A percentile compares a stretch with the other conserved stretches of the same genome.
Conservation (phyloP, 2,797 vertebrate genomes). For the Cyprinodon diabolis region DNA sequence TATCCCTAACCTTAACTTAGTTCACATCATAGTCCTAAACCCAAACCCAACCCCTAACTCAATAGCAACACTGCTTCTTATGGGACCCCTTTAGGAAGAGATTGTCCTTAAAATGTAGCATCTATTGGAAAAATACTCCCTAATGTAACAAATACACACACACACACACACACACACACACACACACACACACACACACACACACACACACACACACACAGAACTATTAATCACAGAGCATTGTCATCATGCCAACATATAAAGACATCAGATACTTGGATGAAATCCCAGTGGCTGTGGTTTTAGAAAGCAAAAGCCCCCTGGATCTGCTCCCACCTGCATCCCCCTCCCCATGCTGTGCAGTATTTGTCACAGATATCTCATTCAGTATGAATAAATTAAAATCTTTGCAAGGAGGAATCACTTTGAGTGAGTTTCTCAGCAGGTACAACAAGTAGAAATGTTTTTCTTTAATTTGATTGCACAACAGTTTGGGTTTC, state of each 20-base stretch:
- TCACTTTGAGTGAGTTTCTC: constrained; percentile 4
- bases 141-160: no score
- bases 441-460: not conserved
- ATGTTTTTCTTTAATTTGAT: constrained; percentile 44
- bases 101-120: no score
- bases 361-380: constrained; percentile 32
- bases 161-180: no score
- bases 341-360: not conserved
- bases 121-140: no score
- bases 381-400: constrained; percentile 18
- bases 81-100: no score
- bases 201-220: no score
- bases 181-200: no score
- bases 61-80: no score
- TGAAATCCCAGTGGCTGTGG: constrained; percentile 4
- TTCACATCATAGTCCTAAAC: no score
- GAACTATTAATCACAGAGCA: not conserved
- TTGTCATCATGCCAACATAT: constrained; percentile 9
- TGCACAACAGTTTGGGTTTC: constrained; percentile 34
- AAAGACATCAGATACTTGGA: constrained; percentile 49
- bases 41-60: no score
- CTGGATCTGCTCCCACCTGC: constrained; percentile 27
- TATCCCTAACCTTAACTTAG: no score
- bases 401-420: constrained; percentile 47
- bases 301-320: constrained; percentile 16